Base-by-base conservation (phyloP, 2,113 vertebrate genomes). In the Typhlomys cinereus region DNA sequence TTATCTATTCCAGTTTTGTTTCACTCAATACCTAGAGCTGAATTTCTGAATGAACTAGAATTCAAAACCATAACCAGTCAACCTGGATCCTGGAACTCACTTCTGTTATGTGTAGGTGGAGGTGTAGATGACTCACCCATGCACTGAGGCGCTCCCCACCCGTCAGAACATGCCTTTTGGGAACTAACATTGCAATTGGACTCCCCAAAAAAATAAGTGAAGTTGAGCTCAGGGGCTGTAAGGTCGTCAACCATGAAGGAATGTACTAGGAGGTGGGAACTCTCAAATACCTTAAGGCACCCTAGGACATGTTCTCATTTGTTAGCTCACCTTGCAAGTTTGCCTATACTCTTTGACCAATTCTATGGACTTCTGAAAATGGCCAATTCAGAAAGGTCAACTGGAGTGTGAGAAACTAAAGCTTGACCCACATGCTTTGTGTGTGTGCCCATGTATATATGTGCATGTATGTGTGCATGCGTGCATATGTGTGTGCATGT, bases 311-410 rank as follows among this genome's bases (percentile, higher is more conserved):
- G 12, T 44, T 71, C 61, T 27, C 36, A 46, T 17, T 46, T 4
- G 5, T 36, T 74, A 59, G 41, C 23, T 46, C 54, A 39, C 12
- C 23, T 62, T 69, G 4, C 7, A 23, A 46, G 14, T 25, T 90
- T 39, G 23, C 39, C n/a, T 31, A 21, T 13, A 12, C 7, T 70
- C 15, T 48, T 82, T 70, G 18, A 36, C 46, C 70, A 59, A 5
- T 44, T 52, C 48, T 59, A 74, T 4, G 46, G 36, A 44, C n/a
- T 29, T 34, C 74, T 29, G 34, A 52, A 36, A 92, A 61, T 62
- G 52, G 80, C 41, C 20, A n/a, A 21, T 87, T 46, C 54, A 79
- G 80, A 90, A 93, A 91, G 80, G 62, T 78, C 85, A 89, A 62
- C 48, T 44, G 29, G 17, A 87, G 31, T 29, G 14, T 7, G 7